Percentiles rank a stretch among this genome's conserved stretches.
Evolutionary conservation across 2,797 vertebrate species (phyloP).

Genomic region (Dicrostonyx torquatus): DNA sequence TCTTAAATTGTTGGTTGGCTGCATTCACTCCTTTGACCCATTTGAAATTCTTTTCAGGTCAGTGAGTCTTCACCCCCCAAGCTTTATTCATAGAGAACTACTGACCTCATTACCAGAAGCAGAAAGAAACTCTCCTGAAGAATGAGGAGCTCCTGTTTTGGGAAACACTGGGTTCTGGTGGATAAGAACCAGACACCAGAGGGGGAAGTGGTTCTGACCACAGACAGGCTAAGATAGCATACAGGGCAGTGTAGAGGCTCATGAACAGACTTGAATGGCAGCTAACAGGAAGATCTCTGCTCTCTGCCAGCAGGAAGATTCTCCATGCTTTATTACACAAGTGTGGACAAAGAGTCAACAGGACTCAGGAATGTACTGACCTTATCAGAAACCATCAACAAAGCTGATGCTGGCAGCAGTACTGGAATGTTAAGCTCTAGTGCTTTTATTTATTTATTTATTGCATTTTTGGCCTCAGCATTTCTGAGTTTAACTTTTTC

Average conservation of each 20-base stretch:
- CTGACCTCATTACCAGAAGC: neutral
- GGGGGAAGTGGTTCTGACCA: neutral
- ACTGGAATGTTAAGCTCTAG: neutral
- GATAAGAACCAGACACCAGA: no score
- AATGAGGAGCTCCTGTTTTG: no score
- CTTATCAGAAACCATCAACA: neutral
- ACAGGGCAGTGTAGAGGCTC: fast-evolving
- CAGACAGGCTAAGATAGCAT: no score
- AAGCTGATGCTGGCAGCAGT: no score
- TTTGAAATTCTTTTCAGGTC: neutral
- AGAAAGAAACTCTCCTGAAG: no score
- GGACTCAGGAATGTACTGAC: neutral
- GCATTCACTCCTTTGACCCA: neutral
- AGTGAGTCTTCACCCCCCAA: no score
- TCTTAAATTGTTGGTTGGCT: neutral
- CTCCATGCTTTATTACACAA: no score
- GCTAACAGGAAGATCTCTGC: no score
- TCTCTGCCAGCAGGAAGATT: no score
- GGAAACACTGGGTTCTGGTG: neutral
- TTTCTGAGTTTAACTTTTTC: neutral
- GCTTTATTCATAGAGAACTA: neutral
- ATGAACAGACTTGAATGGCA: no score
- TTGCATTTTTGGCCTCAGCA: no score
- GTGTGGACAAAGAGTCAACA: fast-evolving
- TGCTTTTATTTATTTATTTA: no score